These are phyloP conservation scores for Perca schrenkii DNA, from an alignment of 2,113 vertebrate species.

Conservation along the genomic window DNA sequence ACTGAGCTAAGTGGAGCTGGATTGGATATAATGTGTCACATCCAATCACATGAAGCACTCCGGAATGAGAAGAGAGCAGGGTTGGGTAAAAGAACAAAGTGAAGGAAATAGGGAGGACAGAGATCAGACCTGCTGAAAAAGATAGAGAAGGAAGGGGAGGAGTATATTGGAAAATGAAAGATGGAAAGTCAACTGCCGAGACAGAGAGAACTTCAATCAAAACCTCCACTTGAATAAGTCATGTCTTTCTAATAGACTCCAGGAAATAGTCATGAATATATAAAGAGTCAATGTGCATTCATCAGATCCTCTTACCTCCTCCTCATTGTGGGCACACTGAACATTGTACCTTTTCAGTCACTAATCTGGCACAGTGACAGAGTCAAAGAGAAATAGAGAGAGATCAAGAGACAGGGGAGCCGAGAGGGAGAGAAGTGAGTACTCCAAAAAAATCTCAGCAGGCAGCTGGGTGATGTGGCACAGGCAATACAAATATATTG, in stretches of 20 bases:
- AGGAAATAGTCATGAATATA: slow-evolving; percentile 81
- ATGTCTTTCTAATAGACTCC: slow-evolving; percentile 80
- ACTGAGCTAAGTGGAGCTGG: slow-evolving; percentile 43
- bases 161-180: slow-evolving; percentile 42
- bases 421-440: background rate
- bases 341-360: slow-evolving; percentile 62
- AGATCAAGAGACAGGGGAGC: slow-evolving; percentile 8
- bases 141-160: slow-evolving; percentile 10
- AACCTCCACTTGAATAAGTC: slow-evolving; percentile 78
- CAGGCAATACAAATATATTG: slow-evolving; percentile 14
- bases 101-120: slow-evolving; percentile 20
- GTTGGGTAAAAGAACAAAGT: slow-evolving; percentile 41
- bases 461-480: background rate
- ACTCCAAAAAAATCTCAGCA: slow-evolving; percentile 5
- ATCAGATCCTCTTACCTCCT: slow-evolving; percentile 71
- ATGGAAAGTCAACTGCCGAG: slow-evolving; percentile 51
- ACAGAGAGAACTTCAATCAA: slow-evolving; percentile 75
- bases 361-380: slow-evolving; percentile 54
- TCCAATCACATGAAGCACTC: slow-evolving; percentile 60
- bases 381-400: background rate
- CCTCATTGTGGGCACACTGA: slow-evolving; percentile 49
- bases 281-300: slow-evolving; percentile 72
- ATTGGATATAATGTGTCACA: slow-evolving; percentile 67
- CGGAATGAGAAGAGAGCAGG: slow-evolving; percentile 28
- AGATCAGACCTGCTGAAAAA: slow-evolving; percentile 33